Evolutionary conservation across 2,797 vertebrate species (phyloP), one percentile per base, ranked within the genome.

Genomic region (Sylvia borin): DNA sequence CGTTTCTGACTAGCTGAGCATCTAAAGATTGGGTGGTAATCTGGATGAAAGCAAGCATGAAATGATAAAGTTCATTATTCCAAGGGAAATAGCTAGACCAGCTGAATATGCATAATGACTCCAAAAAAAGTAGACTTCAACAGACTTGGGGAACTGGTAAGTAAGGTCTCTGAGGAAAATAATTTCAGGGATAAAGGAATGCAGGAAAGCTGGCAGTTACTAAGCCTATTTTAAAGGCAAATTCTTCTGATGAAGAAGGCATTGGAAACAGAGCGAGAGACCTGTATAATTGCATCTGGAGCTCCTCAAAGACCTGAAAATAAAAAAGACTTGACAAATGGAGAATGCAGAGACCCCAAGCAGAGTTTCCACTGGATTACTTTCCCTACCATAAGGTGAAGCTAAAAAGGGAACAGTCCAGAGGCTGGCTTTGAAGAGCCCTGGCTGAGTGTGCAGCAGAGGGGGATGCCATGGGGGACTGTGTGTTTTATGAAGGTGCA

Each of bases 221-320:
- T 82, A 77, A 77, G 31, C 20, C 72, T 83, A 32, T 95, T 96
- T 95, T 95, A 96, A 96, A 97, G 94, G 92, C 92, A 96, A 97
- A 96, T 96, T 94, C 53, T 54, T 93, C 91, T 96, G 78, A 92
- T 92, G 92, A 47, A 96, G 86, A 93, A 95, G 81, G 70, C 91
- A 95, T 91, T 94, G 57, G 94, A 92, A 95, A 92, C 32, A 89
- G 76, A 91, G 68, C 51, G n/a, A 96, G 31, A 92, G n/a, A 87
- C 31, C 40, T 77, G 65, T 75, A 22, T 91, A 94, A 91, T 90
- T 93, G 75, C 71, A 42, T 91, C 36, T 0, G 70, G 50, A 94
- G 20, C 36, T 68, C 75, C 87, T 94, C 78, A 92, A 90, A 92
- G 84, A 65, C 50, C 74, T 89, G 81, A 53, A 87, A 95, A 89